Conservation (phyloP, 2,113 vertebrate genomes). For the Nettapus auritus region DNA sequence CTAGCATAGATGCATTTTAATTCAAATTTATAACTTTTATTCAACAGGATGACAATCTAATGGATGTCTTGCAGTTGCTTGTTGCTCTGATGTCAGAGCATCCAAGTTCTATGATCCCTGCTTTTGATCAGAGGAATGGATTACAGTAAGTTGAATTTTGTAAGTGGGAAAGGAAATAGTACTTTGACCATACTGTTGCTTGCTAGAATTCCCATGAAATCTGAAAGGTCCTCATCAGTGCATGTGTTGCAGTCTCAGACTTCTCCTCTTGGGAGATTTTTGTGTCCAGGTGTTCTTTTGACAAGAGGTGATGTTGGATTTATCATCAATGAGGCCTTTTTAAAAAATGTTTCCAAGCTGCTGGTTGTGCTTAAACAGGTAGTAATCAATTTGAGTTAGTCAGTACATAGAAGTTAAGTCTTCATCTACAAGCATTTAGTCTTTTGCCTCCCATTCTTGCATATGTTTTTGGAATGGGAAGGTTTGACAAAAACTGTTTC, state of each 20-base stretch:
- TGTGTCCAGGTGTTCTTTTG: neutral
- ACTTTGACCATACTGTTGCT: neutral
- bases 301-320: neutral
- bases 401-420: neutral
- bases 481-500: neutral
- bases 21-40: neutral
- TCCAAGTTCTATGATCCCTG: conserved; percentile 92
- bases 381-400: neutral
- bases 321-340: neutral
- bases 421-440: neutral
- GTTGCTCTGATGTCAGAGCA: conserved; percentile 98
- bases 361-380: neutral
- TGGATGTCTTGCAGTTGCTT: conserved; percentile 96
- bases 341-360: neutral
- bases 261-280: neutral
- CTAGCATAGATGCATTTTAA: neutral
- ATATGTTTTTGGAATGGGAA: neutral
- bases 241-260: neutral
- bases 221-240: neutral
- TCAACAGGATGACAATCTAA: conserved; percentile 95
- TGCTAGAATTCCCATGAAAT: neutral
- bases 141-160: conserved; percentile 84
- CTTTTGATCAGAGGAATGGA: conserved; percentile 96
- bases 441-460: neutral
- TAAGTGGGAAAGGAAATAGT: neutral